Evolutionary conservation across 35 echinoderm and acorn worm genomes (phyloP).

Genomic region (Amphiura filiformis): DNA sequence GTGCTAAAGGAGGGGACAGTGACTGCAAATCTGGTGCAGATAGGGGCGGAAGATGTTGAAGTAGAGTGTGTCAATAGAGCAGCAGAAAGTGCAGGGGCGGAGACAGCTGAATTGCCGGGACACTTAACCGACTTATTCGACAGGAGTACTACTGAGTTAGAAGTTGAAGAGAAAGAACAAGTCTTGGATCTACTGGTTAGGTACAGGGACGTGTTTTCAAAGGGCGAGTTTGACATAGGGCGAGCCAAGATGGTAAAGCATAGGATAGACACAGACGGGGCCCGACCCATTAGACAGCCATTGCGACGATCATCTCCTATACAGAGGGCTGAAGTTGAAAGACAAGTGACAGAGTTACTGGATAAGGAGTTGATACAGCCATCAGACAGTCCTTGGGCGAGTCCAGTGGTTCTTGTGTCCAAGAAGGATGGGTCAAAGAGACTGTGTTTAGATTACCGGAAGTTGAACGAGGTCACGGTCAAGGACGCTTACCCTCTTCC

Average conservation of each 20-base stretch:
- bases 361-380: constrained; percentile 14
- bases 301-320: background rate
- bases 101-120: background rate
- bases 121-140: constrained; percentile 11
- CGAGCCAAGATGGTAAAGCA: constrained; percentile 25
- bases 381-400: constrained; percentile 24
- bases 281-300: constrained; percentile 11
- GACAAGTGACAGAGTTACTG: constrained; percentile 25
- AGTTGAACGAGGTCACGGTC: background rate
- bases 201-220: constrained; percentile 35
- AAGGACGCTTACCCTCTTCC: too few relatives aligned
- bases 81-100: background rate
- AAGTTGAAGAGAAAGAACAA: background rate
- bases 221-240: constrained; percentile 25
- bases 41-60: background rate
- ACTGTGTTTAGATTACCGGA: too few relatives aligned
- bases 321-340: too few relatives aligned
- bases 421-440: constrained; percentile 57
- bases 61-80: too few relatives aligned
- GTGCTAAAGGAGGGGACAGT: background rate
- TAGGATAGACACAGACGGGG: constrained; percentile 5
- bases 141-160: background rate
- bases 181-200: background rate
- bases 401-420: constrained; percentile 33
- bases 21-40: background rate